A percentile compares a stretch with the other conserved stretches of the same genome.
Evolutionary conservation across 1,140 invertebrate species (phyloP).

Genomic region (Copidosoma floridanum): DNA sequence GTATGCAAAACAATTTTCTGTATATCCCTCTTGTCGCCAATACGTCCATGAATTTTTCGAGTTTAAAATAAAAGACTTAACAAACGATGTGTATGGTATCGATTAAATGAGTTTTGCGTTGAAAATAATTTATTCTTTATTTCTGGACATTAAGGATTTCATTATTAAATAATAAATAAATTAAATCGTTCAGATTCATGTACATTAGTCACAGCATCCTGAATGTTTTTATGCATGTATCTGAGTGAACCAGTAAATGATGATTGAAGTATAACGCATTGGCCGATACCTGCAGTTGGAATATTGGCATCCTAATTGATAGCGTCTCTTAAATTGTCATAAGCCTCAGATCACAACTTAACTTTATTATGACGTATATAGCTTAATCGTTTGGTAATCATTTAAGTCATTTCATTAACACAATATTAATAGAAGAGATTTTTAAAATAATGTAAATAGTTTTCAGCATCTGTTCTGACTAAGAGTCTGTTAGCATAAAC

Average conservation of each 20-base stretch:
- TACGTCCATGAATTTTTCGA: neutral
- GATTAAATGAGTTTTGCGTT: neutral
- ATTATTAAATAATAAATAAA: conserved; percentile 49
- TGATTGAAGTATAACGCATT: conserved; percentile 50
- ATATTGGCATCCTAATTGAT: conserved; percentile 22
- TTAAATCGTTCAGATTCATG: conserved; percentile 45
- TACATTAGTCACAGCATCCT: conserved; percentile 54
- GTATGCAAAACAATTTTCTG: neutral
- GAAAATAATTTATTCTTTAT: conserved; percentile 32
- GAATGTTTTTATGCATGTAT: conserved; percentile 54
- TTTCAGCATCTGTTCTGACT: no score
- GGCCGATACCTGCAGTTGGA: conserved; percentile 39
- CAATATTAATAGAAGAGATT: no score
- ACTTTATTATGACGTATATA: conserved; percentile 53
- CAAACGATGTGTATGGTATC: neutral
- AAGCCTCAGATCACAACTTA: conserved; percentile 53
- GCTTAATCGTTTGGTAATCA: no score
- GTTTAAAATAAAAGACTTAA: neutral
- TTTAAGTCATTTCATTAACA: no score
- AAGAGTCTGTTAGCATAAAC: no score
- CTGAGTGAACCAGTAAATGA: conserved; percentile 46
- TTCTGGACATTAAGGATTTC: conserved; percentile 53
- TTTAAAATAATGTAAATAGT: no score
- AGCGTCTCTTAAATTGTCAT: conserved; percentile 41
- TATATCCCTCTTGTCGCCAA: no score